Evolutionary conservation across 2,797 vertebrate genomes (phyloP).

Genomic region (Sparidentex hasta): DNA sequence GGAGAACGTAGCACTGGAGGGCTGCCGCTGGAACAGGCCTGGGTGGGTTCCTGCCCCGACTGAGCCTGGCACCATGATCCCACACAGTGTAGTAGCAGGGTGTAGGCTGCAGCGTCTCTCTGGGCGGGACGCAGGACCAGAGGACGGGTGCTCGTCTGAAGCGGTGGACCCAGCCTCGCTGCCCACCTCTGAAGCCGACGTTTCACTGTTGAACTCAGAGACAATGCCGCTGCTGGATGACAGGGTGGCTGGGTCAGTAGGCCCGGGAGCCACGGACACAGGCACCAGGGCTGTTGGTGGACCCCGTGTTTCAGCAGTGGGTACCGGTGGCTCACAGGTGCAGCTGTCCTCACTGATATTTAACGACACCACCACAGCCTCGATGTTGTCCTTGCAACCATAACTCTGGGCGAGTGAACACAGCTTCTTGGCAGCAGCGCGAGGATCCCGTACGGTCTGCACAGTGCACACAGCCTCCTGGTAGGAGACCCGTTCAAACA

Average conservation of each 20-base stretch:
- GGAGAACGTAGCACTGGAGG: conserved; percentile 93
- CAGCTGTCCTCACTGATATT: conserved; percentile 92
- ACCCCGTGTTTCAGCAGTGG: conserved; percentile 82
- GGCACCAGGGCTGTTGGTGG: conserved; percentile 66
- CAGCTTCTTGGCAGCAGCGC: conserved; percentile 95
- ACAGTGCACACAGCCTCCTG: conserved; percentile 91
- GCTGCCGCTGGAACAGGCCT: conserved; percentile 93
- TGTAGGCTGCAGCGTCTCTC: conserved; percentile 95
- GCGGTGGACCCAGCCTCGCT: conserved; percentile 97
- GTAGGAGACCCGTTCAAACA: conserved; percentile 93
- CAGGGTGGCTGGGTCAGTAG: conserved; percentile 85
- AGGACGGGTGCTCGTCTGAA: conserved; percentile 91
- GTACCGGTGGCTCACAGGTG: conserved; percentile 89
- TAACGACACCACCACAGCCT: conserved; percentile 91
- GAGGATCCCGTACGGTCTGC: conserved; percentile 89
- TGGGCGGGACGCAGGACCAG: conserved; percentile 83
- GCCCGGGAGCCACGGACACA: conserved; percentile 73
- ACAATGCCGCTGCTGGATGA: conserved; percentile 93
- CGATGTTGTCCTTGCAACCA: conserved; percentile 96
- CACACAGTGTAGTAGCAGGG: conserved; percentile 84
- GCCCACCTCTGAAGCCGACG: conserved; percentile 95
- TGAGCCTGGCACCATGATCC: conserved; percentile 72
- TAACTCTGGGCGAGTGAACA: conserved; percentile 97
- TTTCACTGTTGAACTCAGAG: conserved; percentile 94
- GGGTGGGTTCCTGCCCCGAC: conserved; percentile 64